Evolutionary conservation across 2,113 vertebrate species (phyloP).

Genomic region (Saguinus imperator): DNA sequence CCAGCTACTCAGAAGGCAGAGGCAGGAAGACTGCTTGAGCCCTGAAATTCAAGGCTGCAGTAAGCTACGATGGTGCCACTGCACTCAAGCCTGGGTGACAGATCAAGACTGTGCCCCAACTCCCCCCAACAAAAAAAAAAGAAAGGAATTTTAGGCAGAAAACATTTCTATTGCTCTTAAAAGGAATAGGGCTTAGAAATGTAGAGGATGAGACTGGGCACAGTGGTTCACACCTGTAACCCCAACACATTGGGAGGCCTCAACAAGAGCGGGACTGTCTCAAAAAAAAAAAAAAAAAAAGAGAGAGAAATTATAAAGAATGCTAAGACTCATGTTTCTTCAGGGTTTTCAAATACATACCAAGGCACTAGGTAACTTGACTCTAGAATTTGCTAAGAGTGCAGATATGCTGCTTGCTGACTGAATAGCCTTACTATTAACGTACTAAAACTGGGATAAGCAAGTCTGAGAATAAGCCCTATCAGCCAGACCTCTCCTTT

Average conservation of each 20-base stretch:
- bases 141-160: background rate
- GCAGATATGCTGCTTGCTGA: background rate
- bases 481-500: background rate
- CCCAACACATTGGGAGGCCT: too few relatives aligned
- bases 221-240: too few relatives aligned
- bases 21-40: too few relatives aligned
- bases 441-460: background rate
- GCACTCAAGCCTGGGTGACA: too few relatives aligned
- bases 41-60: too few relatives aligned
- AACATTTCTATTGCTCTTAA: background rate
- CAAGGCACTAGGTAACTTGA: background rate
- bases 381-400: background rate
- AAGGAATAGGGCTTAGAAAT: background rate
- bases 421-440: background rate
- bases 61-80: too few relatives aligned
- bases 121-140: too few relatives aligned
- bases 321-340: background rate
- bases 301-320: background rate
- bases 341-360: background rate
- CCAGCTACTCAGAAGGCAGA: too few relatives aligned
- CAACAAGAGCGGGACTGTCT: too few relatives aligned
- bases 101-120: too few relatives aligned
- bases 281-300: too few relatives aligned
- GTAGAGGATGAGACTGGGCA: background rate
- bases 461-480: background rate